Evolutionary conservation across 1,140 invertebrate species (phyloP).

Genomic region (Drosophila arizonae): DNA sequence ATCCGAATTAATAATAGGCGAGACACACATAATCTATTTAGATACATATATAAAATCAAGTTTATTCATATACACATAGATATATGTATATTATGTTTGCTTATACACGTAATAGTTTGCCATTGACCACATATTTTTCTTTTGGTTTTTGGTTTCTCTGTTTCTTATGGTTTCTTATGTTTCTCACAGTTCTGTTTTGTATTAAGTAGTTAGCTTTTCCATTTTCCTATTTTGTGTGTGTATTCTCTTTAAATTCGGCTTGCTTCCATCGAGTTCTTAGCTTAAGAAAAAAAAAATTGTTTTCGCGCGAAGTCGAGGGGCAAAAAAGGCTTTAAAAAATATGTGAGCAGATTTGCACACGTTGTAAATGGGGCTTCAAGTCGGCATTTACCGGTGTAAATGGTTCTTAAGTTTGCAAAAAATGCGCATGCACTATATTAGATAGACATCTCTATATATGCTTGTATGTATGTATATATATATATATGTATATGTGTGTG

Average conservation of each 20-base stretch:
- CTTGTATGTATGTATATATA: not conserved
- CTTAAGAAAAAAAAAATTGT: constrained; percentile 4
- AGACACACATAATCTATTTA: constrained; percentile 20
- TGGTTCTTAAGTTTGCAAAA: constrained; percentile 11
- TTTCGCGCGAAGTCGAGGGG: constrained; percentile 13
- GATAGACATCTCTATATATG: not conserved
- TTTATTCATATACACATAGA: constrained; percentile 59
- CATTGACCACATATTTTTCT: constrained; percentile 58
- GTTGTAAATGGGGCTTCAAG: constrained; percentile 1
- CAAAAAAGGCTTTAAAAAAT: constrained; percentile 6
- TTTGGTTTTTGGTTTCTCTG: constrained; percentile 10
- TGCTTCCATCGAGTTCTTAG: constrained; percentile 38
- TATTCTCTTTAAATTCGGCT: constrained; percentile 67
- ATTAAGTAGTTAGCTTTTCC: constrained; percentile 6
- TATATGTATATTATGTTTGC: constrained; percentile 44
- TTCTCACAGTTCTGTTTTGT: constrained; percentile 29
- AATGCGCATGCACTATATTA: constrained; percentile 1
- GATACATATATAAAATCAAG: constrained; percentile 59
- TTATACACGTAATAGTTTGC: constrained; percentile 77
- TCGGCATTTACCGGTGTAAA: constrained; percentile 9
- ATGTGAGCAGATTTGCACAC: not conserved
- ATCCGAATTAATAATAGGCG: constrained; percentile 12
- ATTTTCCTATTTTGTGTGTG: not conserved
- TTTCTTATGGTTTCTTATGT: constrained; percentile 1
- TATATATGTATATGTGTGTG: not conserved